phyloP scores from a whole-genome alignment of 2,113 vertebrate species.

The Conger conger region DNA sequence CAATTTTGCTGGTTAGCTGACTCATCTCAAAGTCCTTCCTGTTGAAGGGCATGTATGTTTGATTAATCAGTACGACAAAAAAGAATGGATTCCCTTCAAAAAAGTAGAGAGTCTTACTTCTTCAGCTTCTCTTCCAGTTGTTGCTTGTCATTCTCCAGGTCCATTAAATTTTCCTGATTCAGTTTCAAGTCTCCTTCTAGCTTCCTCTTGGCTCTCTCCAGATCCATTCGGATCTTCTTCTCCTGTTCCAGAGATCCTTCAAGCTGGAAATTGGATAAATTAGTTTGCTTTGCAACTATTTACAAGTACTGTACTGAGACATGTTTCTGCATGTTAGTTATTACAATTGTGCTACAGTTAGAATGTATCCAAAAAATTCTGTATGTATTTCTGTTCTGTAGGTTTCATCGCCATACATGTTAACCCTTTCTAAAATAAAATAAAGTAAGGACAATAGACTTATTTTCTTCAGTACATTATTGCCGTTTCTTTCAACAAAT shows the following conservation, averaged over 20 bases:
- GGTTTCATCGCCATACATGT: not conserved
- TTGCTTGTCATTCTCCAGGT: conserved; percentile 79
- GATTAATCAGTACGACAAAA: not conserved
- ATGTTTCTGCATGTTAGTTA: too few species aligned
- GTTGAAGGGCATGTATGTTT: conserved; percentile 12
- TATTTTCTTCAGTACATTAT: too few species aligned
- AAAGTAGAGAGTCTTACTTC: conserved; percentile 64
- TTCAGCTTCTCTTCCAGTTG: conserved; percentile 80
- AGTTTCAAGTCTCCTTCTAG: conserved; percentile 81
- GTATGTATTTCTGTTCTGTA: not conserved
- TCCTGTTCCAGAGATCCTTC: conserved; percentile 83
- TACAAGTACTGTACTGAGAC: too few species aligned
- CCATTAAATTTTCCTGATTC: conserved; percentile 76
- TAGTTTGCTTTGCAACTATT: not conserved
- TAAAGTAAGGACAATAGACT: too few species aligned
- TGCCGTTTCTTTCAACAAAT: too few species aligned
- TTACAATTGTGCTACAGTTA: too few species aligned
- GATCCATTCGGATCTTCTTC: conserved; percentile 81
- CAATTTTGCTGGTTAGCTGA: conserved; percentile 77
- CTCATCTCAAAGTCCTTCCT: conserved; percentile 86
- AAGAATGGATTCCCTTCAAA: not conserved
- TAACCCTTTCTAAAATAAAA: too few species aligned
- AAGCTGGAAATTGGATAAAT: conserved; percentile 58
- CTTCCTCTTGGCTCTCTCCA: conserved; percentile 79
- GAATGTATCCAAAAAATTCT: too few species aligned